Evolutionary conservation across 2,113 vertebrate species (phyloP).

Genomic region (Albula goreensis): DNA sequence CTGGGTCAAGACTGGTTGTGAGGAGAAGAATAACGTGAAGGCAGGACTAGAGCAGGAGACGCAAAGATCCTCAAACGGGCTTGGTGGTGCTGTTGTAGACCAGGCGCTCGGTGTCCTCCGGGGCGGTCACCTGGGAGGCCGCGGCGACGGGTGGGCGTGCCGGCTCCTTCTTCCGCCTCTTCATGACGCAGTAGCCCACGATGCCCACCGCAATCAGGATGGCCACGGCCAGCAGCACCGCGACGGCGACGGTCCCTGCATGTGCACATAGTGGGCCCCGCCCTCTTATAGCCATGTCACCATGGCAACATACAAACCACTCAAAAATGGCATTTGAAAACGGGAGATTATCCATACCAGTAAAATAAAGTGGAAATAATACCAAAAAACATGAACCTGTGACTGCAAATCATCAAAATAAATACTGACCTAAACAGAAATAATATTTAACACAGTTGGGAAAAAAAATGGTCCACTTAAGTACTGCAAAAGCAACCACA

Average conservation of each 20-base stretch:
- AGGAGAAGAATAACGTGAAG: neutral
- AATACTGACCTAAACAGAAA: no score
- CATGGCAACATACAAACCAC: neutral
- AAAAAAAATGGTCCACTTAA: no score
- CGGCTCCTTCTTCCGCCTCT: constrained; percentile 59
- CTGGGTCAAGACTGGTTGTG: neutral
- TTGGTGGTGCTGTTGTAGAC: constrained; percentile 83
- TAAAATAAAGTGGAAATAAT: no score
- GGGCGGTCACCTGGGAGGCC: constrained; percentile 62
- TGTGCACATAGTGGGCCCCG: neutral
- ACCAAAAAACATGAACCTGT: no score
- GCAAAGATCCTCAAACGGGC: constrained; percentile 69
- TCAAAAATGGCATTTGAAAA: neutral
- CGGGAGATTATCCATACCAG: no score
- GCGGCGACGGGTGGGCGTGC: constrained; percentile 54
- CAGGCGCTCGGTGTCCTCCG: constrained; percentile 73
- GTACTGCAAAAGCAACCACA: no score
- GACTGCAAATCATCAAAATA: no score
- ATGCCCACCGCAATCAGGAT: constrained; percentile 75
- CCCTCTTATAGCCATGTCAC: neutral
- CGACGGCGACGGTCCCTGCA: constrained; percentile 68
- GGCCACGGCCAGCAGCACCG: constrained; percentile 71
- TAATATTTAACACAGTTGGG: no score
- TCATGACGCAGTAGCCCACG: constrained; percentile 80
- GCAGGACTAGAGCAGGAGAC: neutral